Conservation (phyloP, 2,888 invertebrate genomes). For the Pemphredon lugubris region DNA sequence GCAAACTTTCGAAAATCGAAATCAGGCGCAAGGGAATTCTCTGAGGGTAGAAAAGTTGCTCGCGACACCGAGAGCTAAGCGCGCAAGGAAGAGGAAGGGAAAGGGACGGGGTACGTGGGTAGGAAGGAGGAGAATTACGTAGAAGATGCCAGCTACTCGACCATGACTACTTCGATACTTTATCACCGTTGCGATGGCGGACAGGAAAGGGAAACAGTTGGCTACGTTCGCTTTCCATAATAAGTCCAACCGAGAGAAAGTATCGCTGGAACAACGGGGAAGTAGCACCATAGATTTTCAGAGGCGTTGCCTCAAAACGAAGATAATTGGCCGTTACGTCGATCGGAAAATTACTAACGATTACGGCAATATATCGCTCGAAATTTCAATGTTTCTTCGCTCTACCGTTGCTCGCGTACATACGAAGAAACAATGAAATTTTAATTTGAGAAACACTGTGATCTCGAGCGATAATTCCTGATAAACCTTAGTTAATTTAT, state of each 20-base stretch:
- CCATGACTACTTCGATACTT: constrained; percentile 64
- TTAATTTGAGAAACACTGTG: too few species aligned
- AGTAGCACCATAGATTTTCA: too few species aligned
- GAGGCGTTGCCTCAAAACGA: too few species aligned
- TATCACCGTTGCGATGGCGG: constrained; percentile 55
- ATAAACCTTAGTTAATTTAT: too few species aligned
- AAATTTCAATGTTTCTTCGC: too few species aligned
- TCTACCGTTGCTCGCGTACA: too few species aligned
- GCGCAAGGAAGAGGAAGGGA: constrained; percentile 30
- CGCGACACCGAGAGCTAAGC: constrained; percentile 61
- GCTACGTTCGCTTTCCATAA: constrained; percentile 47
- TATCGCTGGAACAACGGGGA: constrained; percentile 54
- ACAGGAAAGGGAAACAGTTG: constrained; percentile 64
- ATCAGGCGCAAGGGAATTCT: constrained; percentile 73
- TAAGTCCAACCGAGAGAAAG: constrained; percentile 54
- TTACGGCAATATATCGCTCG: too few species aligned
- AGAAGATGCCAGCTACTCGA: constrained; percentile 55
- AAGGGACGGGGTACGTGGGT: constrained; percentile 20
- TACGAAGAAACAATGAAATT: too few species aligned
- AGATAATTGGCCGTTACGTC: too few species aligned
- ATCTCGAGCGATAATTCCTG: too few species aligned
- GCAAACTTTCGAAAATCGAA: constrained; percentile 75
- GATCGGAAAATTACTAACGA: too few species aligned
- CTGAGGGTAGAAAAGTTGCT: constrained; percentile 71
- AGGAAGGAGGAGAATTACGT: constrained; percentile 31